These are phyloP conservation scores for Drosophila biarmipes DNA, from an alignment of 1,140 invertebrate species.

Conservation along the genomic window DNA sequence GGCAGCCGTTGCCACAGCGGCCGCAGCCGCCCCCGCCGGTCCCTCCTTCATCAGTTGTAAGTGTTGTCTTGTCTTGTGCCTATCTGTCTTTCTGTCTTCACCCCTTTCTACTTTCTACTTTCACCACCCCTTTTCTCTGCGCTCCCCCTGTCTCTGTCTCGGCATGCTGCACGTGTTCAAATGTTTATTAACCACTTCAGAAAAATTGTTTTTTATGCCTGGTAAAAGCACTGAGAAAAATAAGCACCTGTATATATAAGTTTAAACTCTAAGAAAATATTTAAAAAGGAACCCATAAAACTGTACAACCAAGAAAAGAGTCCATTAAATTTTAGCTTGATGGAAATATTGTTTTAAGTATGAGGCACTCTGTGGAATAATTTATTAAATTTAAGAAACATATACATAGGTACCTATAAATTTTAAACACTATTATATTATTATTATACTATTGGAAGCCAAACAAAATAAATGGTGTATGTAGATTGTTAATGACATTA, in stretches of 20 bases:
- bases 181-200: conserved; percentile 32
- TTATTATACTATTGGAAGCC: too few relatives aligned
- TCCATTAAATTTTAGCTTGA: background rate
- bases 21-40: conserved; percentile 41
- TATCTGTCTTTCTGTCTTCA: conserved; percentile 17
- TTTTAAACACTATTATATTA: too few relatives aligned
- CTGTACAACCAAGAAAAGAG: background rate
- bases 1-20: conserved; percentile 39
- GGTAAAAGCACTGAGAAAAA: conserved; percentile 21
- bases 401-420: too few relatives aligned
- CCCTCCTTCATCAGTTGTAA: conserved; percentile 81
- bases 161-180: conserved; percentile 54
- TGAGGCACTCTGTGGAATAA: too few relatives aligned
- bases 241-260: background rate
- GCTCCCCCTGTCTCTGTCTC: conserved; percentile 14
- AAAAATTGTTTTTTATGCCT: conserved; percentile 22
- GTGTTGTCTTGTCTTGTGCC: conserved; percentile 57
- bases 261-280: background rate
- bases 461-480: too few relatives aligned
- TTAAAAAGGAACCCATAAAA: too few relatives aligned
- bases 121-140: background rate
- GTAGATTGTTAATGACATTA: too few relatives aligned
- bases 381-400: too few relatives aligned
- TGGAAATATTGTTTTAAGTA: too few relatives aligned
- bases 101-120: background rate